Conservation (phyloP, 1,140 invertebrate species). For the Elymnias hypermnestra region DNA sequence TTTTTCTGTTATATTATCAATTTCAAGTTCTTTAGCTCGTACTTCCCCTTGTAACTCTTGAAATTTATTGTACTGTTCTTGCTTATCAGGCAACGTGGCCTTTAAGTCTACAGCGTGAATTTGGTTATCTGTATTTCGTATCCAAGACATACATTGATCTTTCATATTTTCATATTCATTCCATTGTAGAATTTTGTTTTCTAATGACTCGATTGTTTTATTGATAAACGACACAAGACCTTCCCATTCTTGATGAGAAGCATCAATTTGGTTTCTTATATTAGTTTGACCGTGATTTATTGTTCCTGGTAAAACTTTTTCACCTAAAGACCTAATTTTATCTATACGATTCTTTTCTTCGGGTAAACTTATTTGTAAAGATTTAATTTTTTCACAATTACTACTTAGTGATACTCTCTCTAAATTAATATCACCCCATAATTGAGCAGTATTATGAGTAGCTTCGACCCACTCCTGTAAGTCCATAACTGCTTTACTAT, state of each 20-base stretch:
- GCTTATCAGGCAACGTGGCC: constrained; percentile 88
- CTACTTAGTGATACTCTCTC: constrained; percentile 93
- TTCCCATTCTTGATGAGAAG: constrained; percentile 93
- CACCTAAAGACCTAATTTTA: constrained; percentile 86
- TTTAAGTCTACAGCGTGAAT: constrained; percentile 94
- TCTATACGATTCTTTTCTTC: constrained; percentile 91
- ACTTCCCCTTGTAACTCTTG: constrained; percentile 91
- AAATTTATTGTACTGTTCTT: constrained; percentile 87
- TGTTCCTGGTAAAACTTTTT: constrained; percentile 94
- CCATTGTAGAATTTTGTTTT: constrained; percentile 92
- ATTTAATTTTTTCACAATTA: constrained; percentile 94
- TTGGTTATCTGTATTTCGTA: constrained; percentile 91
- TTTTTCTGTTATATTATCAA: constrained; percentile 93
- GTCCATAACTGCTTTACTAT: constrained; percentile 92
- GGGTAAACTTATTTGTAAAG: constrained; percentile 85
- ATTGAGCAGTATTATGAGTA: constrained; percentile 88
- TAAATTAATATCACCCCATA: constrained; percentile 91
- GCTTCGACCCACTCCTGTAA: constrained; percentile 94
- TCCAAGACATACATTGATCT: constrained; percentile 91
- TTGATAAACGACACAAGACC: constrained; percentile 85
- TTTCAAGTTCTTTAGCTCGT: constrained; percentile 92
- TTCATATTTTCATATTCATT: constrained; percentile 92
- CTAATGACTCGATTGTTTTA: constrained; percentile 85
- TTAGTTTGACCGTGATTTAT: constrained; percentile 89
- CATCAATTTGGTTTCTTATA: constrained; percentile 90